These are phyloP conservation scores for Mesopsocus fuscifrons DNA, from an alignment of 2,888 invertebrate genomes.

Conservation along the genomic window DNA sequence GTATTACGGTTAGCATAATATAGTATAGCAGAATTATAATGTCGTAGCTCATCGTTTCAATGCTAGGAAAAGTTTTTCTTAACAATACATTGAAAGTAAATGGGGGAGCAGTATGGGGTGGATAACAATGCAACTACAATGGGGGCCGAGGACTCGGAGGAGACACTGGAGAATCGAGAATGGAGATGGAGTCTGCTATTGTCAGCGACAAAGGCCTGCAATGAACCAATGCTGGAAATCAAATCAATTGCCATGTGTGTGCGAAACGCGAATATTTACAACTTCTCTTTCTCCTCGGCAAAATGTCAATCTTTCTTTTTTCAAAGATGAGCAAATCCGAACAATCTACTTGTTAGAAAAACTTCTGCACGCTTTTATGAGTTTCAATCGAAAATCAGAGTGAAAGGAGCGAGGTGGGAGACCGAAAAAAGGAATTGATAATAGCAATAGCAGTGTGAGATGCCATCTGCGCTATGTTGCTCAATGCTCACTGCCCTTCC, in stretches of 20 bases:
- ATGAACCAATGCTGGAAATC: neutral
- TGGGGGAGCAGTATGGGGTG: no score
- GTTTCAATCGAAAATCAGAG: slow-evolving; percentile 10
- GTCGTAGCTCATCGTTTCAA: no score
- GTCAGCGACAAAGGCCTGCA: neutral
- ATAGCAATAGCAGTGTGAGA: slow-evolving; percentile 1
- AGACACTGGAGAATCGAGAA: neutral
- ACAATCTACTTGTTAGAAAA: slow-evolving; percentile 10
- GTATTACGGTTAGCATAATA: no score
- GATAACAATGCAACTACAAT: neutral
- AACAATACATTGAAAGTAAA: no score
- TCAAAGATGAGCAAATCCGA: slow-evolving; percentile 10
- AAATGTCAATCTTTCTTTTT: slow-evolving; percentile 9
- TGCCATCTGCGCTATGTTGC: slow-evolving; percentile 6
- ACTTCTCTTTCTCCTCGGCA: neutral
- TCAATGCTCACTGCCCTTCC: no score
- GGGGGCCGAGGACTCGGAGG: neutral
- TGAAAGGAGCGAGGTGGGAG: neutral
- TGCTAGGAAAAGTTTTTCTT: no score
- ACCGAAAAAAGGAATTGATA: slow-evolving; percentile 7
- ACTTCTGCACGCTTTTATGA: slow-evolving; percentile 9
- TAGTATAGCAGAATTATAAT: no score
- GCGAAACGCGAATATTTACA: slow-evolving; percentile 8
- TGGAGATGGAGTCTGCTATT: neutral
- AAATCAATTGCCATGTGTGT: neutral